A percentile compares a stretch with the other conserved stretches of the same genome.
Conservation (phyloP, 2,888 invertebrate genomes). For the Cryptocephalus moraei region DNA sequence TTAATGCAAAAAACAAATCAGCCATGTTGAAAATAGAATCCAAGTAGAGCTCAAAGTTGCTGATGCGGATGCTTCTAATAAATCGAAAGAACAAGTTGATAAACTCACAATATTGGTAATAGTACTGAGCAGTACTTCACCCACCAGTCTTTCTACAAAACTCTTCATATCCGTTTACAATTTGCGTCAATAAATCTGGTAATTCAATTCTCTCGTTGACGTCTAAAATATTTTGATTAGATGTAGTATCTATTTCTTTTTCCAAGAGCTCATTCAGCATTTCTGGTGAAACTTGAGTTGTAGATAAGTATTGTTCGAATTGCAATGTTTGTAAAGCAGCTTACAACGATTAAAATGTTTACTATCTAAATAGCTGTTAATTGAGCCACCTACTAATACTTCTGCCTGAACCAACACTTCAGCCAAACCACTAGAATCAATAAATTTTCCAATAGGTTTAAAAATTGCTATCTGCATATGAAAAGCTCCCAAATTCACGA, state of each 20-base stretch:
- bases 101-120: conserved; percentile 6
- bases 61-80: conserved; percentile 7
- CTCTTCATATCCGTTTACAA: conserved; percentile 5
- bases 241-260: conserved; percentile 6
- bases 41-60: conserved; percentile 7
- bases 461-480: conserved; percentile 15
- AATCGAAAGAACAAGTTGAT: conserved; percentile 5
- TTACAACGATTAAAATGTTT: conserved; percentile 12
- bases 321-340: conserved; percentile 6
- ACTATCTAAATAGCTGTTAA: conserved; percentile 24
- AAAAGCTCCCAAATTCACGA: conserved; percentile 7
- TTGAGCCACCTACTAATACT: conserved; percentile 24
- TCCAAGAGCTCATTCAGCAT: conserved; percentile 3
- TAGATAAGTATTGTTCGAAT: conserved; percentile 5
- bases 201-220: too few relatives aligned
- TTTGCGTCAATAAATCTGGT: too few relatives aligned
- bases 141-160: conserved; percentile 5
- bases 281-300: conserved; percentile 5
- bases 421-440: conserved; percentile 24
- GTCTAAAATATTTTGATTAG: conserved; percentile 2
- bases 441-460: conserved; percentile 27
- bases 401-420: conserved; percentile 24
- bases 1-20: conserved; percentile 4
- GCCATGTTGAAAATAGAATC: conserved; percentile 2
- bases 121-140: conserved; percentile 6